These are phyloP conservation scores for Dysidea cf. avara DNA, from an alignment of 37 sponge, comb jelly and placozoan species.

Conservation along the genomic window DNA sequence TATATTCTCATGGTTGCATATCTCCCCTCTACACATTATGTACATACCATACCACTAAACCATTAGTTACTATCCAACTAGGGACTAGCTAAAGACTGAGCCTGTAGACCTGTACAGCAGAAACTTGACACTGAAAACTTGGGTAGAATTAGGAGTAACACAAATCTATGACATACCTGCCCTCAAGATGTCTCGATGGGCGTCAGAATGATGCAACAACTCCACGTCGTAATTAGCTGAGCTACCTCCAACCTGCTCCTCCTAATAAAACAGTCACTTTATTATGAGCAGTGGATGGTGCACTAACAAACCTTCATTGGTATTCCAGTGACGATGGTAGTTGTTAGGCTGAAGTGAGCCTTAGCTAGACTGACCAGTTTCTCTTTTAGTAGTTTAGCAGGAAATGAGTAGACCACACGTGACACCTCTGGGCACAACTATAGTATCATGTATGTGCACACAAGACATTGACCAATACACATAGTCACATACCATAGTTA, in stretches of 20 bases:
- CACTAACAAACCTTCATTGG: constrained; percentile 86
- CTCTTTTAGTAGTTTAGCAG: constrained; percentile 38
- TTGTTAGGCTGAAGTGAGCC: constrained; percentile 66
- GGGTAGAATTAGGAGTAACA: too few species aligned
- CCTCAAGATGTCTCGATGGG: constrained; percentile 80
- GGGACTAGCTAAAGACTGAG: too few species aligned
- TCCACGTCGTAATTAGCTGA: constrained; percentile 92
- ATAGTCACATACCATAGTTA: constrained; percentile 22
- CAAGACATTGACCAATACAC: neutral
- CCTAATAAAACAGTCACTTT: constrained; percentile 37
- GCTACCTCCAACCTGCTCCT: constrained; percentile 87
- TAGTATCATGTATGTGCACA: neutral
- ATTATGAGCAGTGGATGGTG: neutral
- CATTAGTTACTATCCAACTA: too few species aligned
- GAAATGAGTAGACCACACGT: constrained; percentile 48
- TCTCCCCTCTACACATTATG: too few species aligned
- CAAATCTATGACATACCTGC: constrained; percentile 33
- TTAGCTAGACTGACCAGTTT: constrained; percentile 50
- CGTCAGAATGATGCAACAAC: constrained; percentile 66
- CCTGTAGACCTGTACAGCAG: too few species aligned
- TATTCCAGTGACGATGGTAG: constrained; percentile 79
- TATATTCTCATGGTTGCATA: too few species aligned
- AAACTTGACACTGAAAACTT: too few species aligned
- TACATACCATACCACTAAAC: too few species aligned
- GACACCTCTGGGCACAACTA: constrained; percentile 41